Base-by-base conservation (phyloP, 2,888 invertebrate genomes). In the Matsumyia berberina region DNA sequence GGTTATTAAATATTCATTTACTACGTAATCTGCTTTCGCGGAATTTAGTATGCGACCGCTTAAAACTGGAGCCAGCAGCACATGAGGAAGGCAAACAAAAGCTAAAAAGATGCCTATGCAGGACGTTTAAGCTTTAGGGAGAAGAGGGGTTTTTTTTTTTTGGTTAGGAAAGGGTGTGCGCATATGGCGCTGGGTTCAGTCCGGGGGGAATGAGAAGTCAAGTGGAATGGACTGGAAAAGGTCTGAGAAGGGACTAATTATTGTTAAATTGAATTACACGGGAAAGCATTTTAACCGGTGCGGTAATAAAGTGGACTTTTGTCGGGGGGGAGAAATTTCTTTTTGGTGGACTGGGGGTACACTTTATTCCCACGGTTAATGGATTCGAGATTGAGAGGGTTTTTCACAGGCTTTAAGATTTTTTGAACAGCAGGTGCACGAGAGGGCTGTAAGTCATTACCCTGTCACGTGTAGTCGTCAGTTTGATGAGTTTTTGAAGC, bases 1-100 rank as follows among this genome's bases (percentile, higher is more conserved):
- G 11, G 49, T 53, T 74, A 66, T 66, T 57, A 74, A 66, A 66
- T 66, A 66, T 57, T 66, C 55, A 57, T 74, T 37, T 57, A 17
- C 15, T 55, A 17, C 1, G 12, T 49, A 58, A 70, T 58, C 17
- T 37, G 58, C 66, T 67, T 39, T 29, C 11, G 19, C 33, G 35
- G 12, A 49, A 35, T 49, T 33, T 24, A 9, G 17, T 51, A 24
- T 37, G 35, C 17, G 35, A 19, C 55, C 55, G 19, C 55, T 35
- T 35, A 17, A 35, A 5, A 35, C 35, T 12, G 19, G 17, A 37
- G 37, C 17, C 12, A 3, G 9, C 24, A 51, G 35, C 55, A 19
- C 55, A 55, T 15, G 58, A 31, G 58, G 5, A 15, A 60, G 42
- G 11, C 31, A 44, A 60, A 60, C 31, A 58, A 12, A 4, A 12